These are phyloP conservation scores for Steatornis caripensis DNA, from an alignment of 2,113 vertebrate species.

Conservation along the genomic window DNA sequence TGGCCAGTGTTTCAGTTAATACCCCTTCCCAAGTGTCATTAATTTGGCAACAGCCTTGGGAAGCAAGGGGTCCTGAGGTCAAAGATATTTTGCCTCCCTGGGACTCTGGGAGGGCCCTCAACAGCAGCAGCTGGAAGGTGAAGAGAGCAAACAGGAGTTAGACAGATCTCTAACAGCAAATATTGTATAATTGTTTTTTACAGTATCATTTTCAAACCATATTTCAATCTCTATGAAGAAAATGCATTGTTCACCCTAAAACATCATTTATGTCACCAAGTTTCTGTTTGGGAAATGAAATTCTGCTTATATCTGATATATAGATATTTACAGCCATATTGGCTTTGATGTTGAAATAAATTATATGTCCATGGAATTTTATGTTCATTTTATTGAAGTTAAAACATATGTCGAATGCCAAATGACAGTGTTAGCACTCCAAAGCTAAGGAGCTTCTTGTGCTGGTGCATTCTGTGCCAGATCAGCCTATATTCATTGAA, in stretches of 20 bases:
- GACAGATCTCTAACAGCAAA: not conserved
- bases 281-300: not conserved
- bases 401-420: not conserved
- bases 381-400: not conserved
- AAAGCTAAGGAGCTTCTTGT: not conserved
- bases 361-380: not conserved
- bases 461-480: not conserved
- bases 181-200: not conserved
- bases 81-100: not conserved
- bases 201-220: not conserved
- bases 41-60: not conserved
- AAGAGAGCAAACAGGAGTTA: not conserved
- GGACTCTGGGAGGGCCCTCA: not conserved
- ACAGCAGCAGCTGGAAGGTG: not conserved
- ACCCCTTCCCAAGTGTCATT: conserved; percentile 3
- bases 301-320: not conserved
- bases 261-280: not conserved
- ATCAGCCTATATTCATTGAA: not conserved
- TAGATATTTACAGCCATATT: not conserved
- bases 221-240: not conserved
- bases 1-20: not conserved
- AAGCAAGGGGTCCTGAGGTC: not conserved
- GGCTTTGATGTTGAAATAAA: not conserved
- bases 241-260: not conserved
- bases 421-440: accelerated